phyloP scores from a whole-genome alignment of 2,888 invertebrate species.

The Neoascia interrupta region DNA sequence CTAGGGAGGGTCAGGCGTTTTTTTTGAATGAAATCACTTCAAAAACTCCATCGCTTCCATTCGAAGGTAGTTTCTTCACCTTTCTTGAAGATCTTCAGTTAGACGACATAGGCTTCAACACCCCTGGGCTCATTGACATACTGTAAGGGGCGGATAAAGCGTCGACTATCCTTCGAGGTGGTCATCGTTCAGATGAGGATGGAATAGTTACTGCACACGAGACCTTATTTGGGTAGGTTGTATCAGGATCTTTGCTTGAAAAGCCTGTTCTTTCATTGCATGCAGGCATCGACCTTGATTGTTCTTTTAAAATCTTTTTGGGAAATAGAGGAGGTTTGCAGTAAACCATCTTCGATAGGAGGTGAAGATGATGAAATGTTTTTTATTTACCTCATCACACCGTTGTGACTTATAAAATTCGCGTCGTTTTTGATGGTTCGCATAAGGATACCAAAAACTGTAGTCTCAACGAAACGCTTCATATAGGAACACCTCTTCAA shows the following conservation, averaged over 20 bases:
- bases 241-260: background rate
- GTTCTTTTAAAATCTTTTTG: too few species aligned
- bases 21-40: background rate
- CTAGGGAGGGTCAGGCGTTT: too few species aligned
- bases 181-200: constrained; percentile 15
- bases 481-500: background rate
- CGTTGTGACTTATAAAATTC: too few species aligned
- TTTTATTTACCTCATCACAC: constrained; percentile 1
- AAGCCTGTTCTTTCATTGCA: background rate
- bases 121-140: constrained; percentile 2
- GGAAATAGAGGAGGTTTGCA: too few species aligned
- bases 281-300: background rate
- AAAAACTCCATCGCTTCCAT: background rate
- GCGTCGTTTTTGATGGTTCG: background rate
- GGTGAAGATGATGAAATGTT: too few species aligned
- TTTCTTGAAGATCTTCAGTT: constrained; percentile 13
- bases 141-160: constrained; percentile 14
- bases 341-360: too few species aligned
- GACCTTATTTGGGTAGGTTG: constrained; percentile 5
- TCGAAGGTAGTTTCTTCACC: background rate
- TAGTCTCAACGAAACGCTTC: background rate
- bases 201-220: constrained; percentile 3
- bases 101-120: constrained; percentile 5
- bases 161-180: constrained; percentile 9
- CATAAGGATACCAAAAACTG: background rate